Conservation (phyloP, 1,140 invertebrate species). For the Drosophila bipectinata region DNA sequence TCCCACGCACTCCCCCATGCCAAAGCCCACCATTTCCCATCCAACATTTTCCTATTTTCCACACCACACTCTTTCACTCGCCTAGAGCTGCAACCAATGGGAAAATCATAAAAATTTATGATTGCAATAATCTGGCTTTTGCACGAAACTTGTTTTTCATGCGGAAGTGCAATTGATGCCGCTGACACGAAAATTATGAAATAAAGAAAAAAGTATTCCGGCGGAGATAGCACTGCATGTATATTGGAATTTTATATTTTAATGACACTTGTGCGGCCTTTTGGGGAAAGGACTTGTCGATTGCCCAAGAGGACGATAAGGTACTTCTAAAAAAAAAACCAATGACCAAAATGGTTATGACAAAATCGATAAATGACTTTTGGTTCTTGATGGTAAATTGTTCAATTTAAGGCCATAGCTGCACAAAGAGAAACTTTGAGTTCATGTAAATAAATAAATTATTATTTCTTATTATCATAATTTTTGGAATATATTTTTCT, state of each 20-base stretch:
- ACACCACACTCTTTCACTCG: slow-evolving; percentile 1
- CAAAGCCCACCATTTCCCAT: not conserved
- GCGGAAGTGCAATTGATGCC: slow-evolving; percentile 39
- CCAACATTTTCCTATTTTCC: slow-evolving; percentile 22
- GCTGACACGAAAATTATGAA: slow-evolving; percentile 35
- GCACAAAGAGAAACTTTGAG: no score
- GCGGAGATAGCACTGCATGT: not conserved
- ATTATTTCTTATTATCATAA: not conserved
- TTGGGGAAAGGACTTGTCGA: slow-evolving; percentile 7
- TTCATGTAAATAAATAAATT: no score
- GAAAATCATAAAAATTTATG: slow-evolving; percentile 79
- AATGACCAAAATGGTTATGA: slow-evolving; percentile 44
- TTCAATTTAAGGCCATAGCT: slow-evolving; percentile 10
- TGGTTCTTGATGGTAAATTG: not conserved
- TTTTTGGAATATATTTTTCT: not conserved
- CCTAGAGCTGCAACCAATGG: slow-evolving; percentile 54
- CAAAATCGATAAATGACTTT: slow-evolving; percentile 45
- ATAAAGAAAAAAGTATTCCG: slow-evolving; percentile 22
- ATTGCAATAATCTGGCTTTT: slow-evolving; percentile 68
- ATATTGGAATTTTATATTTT: slow-evolving; percentile 24
- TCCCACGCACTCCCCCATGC: slow-evolving; percentile 37
- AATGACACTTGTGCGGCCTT: slow-evolving; percentile 15
- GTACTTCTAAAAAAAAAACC: not conserved
- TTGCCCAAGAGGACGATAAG: slow-evolving; percentile 42
- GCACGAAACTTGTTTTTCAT: slow-evolving; percentile 49